A percentile compares a stretch with the other conserved stretches of the same genome.
phyloP scores from a whole-genome alignment of 2,888 invertebrate species.

The Melikaiella ostensackeni region DNA sequence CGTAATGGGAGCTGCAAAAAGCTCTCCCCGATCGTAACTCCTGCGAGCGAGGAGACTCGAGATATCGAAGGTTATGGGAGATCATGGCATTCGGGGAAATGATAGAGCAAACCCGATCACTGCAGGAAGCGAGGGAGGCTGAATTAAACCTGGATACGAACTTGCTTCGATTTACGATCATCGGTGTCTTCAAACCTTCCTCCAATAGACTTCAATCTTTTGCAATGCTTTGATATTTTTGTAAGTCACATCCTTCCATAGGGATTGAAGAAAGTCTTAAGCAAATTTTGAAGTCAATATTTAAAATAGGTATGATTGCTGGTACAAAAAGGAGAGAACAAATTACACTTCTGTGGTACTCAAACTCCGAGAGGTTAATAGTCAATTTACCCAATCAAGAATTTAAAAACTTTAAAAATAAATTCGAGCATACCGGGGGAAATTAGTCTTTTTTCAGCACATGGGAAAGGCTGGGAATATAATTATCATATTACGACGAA shows the following conservation, averaged over 20 bases:
- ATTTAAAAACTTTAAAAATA: slow-evolving; percentile 15
- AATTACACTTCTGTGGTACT: neutral
- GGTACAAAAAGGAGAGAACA: neutral
- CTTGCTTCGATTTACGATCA: slow-evolving; percentile 12
- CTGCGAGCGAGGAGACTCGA: slow-evolving; percentile 40
- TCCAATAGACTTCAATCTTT: too few species aligned
- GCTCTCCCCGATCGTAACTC: slow-evolving; percentile 46
- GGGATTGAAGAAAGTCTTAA: neutral
- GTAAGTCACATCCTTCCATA: neutral
- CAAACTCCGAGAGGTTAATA: neutral
- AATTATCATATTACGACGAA: slow-evolving; percentile 42
- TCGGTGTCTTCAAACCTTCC: neutral
- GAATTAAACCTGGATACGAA: slow-evolving; percentile 15
- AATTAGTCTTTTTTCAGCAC: neutral
- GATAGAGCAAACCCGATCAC: slow-evolving; percentile 59
- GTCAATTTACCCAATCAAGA: neutral
- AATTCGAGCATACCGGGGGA: neutral
- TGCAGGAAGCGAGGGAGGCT: neutral
- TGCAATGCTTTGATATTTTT: too few species aligned
- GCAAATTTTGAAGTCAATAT: neutral
- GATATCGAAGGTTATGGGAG: slow-evolving; percentile 18
- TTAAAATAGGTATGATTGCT: neutral
- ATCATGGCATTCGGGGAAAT: slow-evolving; percentile 41
- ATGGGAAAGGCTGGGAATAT: slow-evolving; percentile 3
- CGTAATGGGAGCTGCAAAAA: slow-evolving; percentile 52